Conservation (phyloP, 2,797 vertebrate species). For the Calcarius lapponicus region DNA sequence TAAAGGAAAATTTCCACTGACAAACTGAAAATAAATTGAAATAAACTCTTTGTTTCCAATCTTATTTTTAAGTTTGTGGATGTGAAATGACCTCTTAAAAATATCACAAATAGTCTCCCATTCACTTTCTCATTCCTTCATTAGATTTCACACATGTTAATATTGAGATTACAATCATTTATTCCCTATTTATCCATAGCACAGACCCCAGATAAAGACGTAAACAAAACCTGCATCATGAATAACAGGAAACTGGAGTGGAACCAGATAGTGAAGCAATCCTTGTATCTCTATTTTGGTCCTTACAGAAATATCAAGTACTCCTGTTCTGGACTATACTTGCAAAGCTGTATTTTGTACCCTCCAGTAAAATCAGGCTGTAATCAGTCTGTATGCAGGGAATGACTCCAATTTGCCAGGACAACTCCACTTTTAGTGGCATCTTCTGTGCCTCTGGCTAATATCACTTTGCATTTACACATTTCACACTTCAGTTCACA, state of each 20-base stretch:
- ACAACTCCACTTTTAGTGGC: neutral
- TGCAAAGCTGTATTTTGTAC: neutral
- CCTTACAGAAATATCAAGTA: neutral
- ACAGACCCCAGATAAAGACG: neutral
- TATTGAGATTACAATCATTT: neutral
- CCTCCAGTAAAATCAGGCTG: neutral
- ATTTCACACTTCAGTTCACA: slow-evolving; percentile 14
- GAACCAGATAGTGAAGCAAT: neutral
- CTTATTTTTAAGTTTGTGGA: neutral
- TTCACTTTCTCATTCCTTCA: neutral
- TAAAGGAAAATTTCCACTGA: neutral
- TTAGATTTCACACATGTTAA: neutral
- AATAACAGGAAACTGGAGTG: neutral
- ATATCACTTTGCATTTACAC: neutral
- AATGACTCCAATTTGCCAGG: neutral
- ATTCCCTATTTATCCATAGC: neutral
- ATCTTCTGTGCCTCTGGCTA: neutral
- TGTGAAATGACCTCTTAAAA: neutral
- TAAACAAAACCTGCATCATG: neutral
- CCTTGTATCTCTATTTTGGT: neutral
- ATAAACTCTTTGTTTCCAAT: neutral
- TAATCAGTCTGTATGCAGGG: neutral
- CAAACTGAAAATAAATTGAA: neutral
- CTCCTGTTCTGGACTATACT: neutral
- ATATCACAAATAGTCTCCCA: neutral